phyloP scores from a whole-genome alignment of 2,113 vertebrate genomes.

The Anthoscopus minutus region DNA sequence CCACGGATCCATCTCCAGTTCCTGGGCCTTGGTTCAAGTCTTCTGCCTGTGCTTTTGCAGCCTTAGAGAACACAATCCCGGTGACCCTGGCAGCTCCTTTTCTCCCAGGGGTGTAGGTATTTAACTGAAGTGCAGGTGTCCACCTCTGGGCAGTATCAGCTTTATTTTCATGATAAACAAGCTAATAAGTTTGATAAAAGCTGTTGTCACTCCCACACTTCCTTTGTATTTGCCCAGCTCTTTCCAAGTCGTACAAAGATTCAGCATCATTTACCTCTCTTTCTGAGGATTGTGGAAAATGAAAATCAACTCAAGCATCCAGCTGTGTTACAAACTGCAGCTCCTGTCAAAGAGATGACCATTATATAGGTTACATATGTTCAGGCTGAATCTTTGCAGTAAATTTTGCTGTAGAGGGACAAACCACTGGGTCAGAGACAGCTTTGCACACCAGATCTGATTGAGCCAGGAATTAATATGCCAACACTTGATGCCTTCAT shows the following conservation, averaged over 20 bases:
- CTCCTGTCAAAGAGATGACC: background rate
- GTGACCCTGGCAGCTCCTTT: background rate
- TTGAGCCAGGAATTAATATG: background rate
- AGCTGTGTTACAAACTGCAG: constrained; percentile 3
- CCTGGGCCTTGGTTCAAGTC: background rate
- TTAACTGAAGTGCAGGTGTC: background rate
- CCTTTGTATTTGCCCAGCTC: background rate
- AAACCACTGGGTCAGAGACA: background rate
- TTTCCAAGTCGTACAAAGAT: background rate
- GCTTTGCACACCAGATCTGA: background rate
- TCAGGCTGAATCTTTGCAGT: constrained; percentile 15
- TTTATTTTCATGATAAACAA: background rate
- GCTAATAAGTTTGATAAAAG: background rate
- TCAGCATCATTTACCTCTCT: background rate
- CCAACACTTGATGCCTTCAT: background rate
- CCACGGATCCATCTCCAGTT: fast-evolving
- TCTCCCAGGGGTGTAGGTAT: background rate
- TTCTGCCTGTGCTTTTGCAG: background rate
- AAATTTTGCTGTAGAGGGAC: background rate
- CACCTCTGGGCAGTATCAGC: background rate
- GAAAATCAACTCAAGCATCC: background rate
- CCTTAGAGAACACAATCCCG: fast-evolving
- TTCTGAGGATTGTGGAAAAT: background rate
- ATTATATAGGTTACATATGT: background rate
- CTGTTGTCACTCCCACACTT: background rate